Base-by-base conservation (phyloP, 2,797 vertebrate species). In the Alectoris magna region DNA sequence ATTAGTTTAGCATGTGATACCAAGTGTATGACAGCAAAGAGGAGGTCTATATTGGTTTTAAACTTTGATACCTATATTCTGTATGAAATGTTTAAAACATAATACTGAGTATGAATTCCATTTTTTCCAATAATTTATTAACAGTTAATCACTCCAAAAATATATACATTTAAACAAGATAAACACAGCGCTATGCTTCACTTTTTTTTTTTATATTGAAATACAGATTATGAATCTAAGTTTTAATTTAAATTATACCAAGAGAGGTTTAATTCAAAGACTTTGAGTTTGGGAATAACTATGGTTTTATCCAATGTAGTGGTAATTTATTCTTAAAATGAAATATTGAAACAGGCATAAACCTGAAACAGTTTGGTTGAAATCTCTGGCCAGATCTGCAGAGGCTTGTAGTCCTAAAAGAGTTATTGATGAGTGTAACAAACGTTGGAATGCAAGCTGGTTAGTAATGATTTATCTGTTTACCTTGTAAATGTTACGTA, bases 201-300 rank as follows among this genome's bases (percentile, higher is more conserved):
- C 14, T 69, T 82, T 94, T 88, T 95, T 84, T 39, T 41, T 41
- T 43, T 43, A 16, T 43, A 48, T 94, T 85, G 46, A 94, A 93
- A 92, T 64, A 83, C 36, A 78, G 75, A 87, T 92, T 95, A 78
- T 91, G 92, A 96, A 92, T 93, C 84, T 87, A 88, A 74, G 1
- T 0, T 92, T 94, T 90, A 83, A 60, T 91, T 94, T 88, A 94
- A 94, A 92, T 94, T 92, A 87, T 60, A 72, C 24, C 26, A 94
- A 85, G 94, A 94, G 88, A 94, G 73, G 67, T 93, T 94, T 80
- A 96, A 94, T 96, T 97, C 96, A 90, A 96, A 93, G 86, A 22
- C 84, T 60, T 77, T 94, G 87, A 95, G 68, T 90, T 94, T 94
- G 88, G 23, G 15, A 41, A 83, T 94, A 94, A 95, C 95, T 94